These are phyloP conservation scores for Hirudo medicinalis DNA, from an alignment of 1,140 invertebrate genomes.

Conservation along the genomic window DNA sequence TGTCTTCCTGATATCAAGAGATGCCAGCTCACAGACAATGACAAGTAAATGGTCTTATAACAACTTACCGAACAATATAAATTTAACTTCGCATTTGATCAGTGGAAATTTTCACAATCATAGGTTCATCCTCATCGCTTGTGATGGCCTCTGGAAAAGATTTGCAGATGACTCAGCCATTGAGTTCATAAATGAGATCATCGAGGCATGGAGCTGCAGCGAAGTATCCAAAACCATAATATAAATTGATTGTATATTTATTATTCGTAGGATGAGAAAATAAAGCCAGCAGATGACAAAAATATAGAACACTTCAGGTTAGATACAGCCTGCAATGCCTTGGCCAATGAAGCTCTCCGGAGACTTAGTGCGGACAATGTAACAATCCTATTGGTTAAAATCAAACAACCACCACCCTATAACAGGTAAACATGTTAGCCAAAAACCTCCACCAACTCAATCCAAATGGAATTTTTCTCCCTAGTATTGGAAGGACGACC, in stretches of 20 bases:
- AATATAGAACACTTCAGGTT: constrained; percentile 28
- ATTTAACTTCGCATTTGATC: background rate
- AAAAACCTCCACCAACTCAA: background rate
- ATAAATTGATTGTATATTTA: background rate
- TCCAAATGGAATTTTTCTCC: too few species aligned
- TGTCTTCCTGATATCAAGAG: constrained; percentile 45
- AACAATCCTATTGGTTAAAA: constrained; percentile 40
- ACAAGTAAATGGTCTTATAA: constrained; percentile 31
- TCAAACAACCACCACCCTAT: constrained; percentile 15
- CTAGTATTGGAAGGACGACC: too few species aligned
- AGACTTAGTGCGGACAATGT: constrained; percentile 46
- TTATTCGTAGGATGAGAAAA: constrained; percentile 21
- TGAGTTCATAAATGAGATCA: constrained; percentile 34
- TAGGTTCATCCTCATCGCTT: constrained; percentile 44
- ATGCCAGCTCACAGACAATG: constrained; percentile 41
- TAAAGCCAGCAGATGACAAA: constrained; percentile 26
- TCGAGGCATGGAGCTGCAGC: constrained; percentile 28
- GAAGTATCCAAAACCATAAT: background rate
- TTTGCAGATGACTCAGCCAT: constrained; percentile 41
- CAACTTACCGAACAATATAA: background rate
- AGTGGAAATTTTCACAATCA: background rate
- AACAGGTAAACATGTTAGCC: background rate
- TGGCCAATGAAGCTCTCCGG: constrained; percentile 42
- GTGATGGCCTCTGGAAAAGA: constrained; percentile 47
- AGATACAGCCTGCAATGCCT: constrained; percentile 35